Base-by-base conservation (phyloP, 1,140 invertebrate species). In the Melitaea cinxia region DNA sequence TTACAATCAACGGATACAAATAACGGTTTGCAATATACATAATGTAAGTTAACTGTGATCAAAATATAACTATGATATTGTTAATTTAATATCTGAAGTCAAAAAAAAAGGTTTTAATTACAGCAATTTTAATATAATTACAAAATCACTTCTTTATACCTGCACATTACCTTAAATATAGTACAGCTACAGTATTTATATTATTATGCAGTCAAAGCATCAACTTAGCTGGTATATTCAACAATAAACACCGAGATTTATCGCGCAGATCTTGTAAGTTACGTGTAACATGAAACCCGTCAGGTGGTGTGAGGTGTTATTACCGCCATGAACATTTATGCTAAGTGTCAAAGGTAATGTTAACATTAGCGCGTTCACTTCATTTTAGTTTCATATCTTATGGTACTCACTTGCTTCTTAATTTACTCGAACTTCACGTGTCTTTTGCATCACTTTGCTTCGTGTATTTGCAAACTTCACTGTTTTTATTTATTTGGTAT, bases 251-350 rank as follows among this genome's bases (percentile, higher is more conserved):
- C 24, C 7, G 24, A 17, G 49, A 52, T 33, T 54, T 35, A 54
- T 54, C 50, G 28, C n/a, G 15, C 3, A 47, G 4, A 47, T 47
- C 42, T 47, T 47, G 19, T 37, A 33, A 10, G 10, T 60, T 35
- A 50, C 47, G 58, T 61, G 49, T 53, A 19, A 61, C 50, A 61
- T 19, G 59, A 39, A 35, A 37, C 33, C 45, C 37, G 59, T 50
- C 58, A 50, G 15, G 9, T 33, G 30, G 30, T 39, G 17, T 60
- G 58, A 60, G 45, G 50, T n/a, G 56, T 61, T 42, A 54, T 35
- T 33, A 47, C 23, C 14, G 49, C 24, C 59, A 61, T 49, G 33
- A 61, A 61, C 59, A 53, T 61, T 61, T 61, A 61, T 28, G 33
- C 47, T 39, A 33, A 23, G 26, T 61, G 49, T 61, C 49, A 61